Evolutionary conservation across 2,888 invertebrate species (phyloP).

Genomic region (Apotomis betuletana): DNA sequence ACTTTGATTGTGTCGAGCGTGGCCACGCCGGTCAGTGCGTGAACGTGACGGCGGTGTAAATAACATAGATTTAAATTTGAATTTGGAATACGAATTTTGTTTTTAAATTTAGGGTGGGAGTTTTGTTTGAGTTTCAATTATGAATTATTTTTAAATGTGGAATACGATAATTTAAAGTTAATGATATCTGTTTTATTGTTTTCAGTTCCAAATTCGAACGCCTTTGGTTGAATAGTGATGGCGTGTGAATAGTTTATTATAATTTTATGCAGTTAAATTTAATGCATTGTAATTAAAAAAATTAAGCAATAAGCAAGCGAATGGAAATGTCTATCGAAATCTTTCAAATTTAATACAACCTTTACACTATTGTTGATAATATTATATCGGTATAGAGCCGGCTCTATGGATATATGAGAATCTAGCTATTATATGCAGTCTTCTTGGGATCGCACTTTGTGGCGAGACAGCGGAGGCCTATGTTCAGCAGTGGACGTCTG

Average conservation of each 20-base stretch:
- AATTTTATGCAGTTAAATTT: neutral
- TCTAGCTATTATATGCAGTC: too few relatives aligned
- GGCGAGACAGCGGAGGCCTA: too few relatives aligned
- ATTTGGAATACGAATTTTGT: slow-evolving; percentile 15
- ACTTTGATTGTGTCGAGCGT: slow-evolving; percentile 23
- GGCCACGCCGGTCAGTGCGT: slow-evolving; percentile 23
- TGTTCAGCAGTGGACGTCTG: too few relatives aligned
- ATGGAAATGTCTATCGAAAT: too few relatives aligned
- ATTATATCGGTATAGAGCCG: too few relatives aligned
- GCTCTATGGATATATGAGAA: too few relatives aligned
- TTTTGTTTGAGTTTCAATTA: too few relatives aligned
- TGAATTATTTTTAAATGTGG: slow-evolving; percentile 15
- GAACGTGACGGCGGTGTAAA: slow-evolving; percentile 36
- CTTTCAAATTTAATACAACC: too few relatives aligned
- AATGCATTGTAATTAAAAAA: too few relatives aligned
- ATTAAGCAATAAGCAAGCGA: too few relatives aligned
- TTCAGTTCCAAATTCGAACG: slow-evolving; percentile 8
- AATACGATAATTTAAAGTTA: neutral
- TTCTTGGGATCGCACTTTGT: too few relatives aligned
- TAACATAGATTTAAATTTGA: slow-evolving; percentile 2
- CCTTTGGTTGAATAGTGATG: slow-evolving; percentile 5
- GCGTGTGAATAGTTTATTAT: neutral
- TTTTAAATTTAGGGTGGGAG: neutral
- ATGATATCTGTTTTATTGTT: neutral
- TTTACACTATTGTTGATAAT: too few relatives aligned